Evolutionary conservation across 2,113 vertebrate genomes (phyloP), one percentile per base, ranked within the genome.

Genomic region (Edolisoma coerulescens): DNA sequence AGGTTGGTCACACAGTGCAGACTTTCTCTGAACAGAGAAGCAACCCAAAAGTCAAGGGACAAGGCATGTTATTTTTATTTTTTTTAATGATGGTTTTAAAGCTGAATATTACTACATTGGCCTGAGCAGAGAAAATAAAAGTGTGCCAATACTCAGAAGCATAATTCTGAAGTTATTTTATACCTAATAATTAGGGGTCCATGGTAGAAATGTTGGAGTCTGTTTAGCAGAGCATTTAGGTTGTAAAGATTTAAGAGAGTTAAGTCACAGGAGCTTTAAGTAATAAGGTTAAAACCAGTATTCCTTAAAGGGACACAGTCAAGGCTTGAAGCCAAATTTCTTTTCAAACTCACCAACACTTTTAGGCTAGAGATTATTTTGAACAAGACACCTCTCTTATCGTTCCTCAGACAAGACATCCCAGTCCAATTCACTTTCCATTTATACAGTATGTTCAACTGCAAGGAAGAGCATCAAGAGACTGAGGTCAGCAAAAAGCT

Each of bases 281-380:
- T 95, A 95, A 96, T 87, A 86, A 73, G 57, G 90, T 93, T 97
- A 93, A 96, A 96, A 71, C 76, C 85, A 93, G 79, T 92, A 95
- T 93, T 93, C 85, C 93, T 97, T 95, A 97, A 95, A 95, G 93
- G 37, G 68, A 95, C 89, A 93, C 0, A 0, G 52, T 78, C 73
- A 90, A 81, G 56, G 47, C 74, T 80, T 47, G 42, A 85, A 85
- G 64, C 56, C 71, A 93, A 74, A 93, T 30, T 86, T 83, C 35
- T 59, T 75, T 56, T 41, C 67, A 70, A 73, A 92, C 56, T 49
- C 0, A 0, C 50, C 56, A 70, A 71, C 45, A 45, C 50, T 85
- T 94, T 79, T 65, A 85, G 39, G n/a, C 21, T 90, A 49, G 10
- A 85, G 54, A 95, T 80, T 57, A 82, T 76, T 23, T 61, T 10